Evolutionary conservation across 2,888 invertebrate genomes (phyloP).

Genomic region (Chaitophorus viminalis): DNA sequence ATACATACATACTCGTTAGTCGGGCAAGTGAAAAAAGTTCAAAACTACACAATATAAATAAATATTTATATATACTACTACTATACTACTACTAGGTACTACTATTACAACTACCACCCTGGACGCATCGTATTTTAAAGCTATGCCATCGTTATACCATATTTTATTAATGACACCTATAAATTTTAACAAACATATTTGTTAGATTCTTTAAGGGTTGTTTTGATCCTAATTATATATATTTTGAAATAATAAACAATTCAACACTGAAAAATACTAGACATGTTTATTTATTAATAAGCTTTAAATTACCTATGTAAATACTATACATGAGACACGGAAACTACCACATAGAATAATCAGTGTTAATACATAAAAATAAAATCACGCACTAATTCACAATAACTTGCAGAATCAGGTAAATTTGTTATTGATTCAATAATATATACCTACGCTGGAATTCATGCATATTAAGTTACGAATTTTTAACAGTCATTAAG

Average conservation of each 20-base stretch:
- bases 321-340: not conserved
- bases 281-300: not conserved
- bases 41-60: not conserved
- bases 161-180: not conserved
- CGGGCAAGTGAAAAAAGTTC: not conserved
- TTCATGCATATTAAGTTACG: conserved; percentile 16
- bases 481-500: conserved; percentile 19
- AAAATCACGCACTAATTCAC: not conserved
- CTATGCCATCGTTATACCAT: not conserved
- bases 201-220: not conserved
- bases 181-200: not conserved
- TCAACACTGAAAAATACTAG: not conserved
- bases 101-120: not conserved
- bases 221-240: not conserved
- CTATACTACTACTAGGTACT: conserved; percentile 17
- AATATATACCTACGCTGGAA: not conserved
- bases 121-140: not conserved
- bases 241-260: not conserved
- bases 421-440: not conserved
- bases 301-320: not conserved
- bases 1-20: not conserved
- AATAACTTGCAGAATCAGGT: not conserved
- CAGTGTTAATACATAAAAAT: not conserved
- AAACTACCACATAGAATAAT: not conserved
- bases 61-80: not conserved